These are phyloP conservation scores for Nemapogon koenigi DNA, from an alignment of 2,888 invertebrate genomes.

Conservation along the genomic window DNA sequence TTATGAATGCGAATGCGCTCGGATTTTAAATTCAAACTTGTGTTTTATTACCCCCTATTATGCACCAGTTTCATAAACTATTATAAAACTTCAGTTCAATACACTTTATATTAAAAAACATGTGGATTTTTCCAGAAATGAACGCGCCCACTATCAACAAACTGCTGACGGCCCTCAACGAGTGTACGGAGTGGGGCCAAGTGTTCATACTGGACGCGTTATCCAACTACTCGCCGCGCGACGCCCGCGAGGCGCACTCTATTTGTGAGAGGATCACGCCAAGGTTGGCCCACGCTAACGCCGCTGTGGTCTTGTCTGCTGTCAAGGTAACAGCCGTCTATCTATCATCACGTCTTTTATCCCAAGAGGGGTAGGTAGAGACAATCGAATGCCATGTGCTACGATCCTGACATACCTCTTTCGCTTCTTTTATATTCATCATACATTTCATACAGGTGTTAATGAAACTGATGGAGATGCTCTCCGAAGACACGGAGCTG, in stretches of 20 bases:
- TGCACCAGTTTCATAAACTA: no score
- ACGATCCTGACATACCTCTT: no score
- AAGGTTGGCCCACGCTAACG: slow-evolving; percentile 97
- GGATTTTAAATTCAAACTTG: no score
- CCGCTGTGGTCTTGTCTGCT: slow-evolving; percentile 97
- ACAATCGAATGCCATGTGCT: no score
- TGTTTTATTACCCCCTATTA: no score
- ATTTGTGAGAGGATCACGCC: slow-evolving; percentile 98
- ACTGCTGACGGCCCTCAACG: slow-evolving; percentile 95
- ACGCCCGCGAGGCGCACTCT: slow-evolving; percentile 97
- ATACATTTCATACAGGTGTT: no score
- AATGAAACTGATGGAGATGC: slow-evolving; percentile 98
- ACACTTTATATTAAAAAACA: no score
- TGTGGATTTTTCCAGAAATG: slow-evolving; percentile 81
- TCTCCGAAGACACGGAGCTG: slow-evolving; percentile 92
- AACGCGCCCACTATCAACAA: slow-evolving; percentile 98
- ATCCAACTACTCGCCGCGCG: slow-evolving; percentile 95
- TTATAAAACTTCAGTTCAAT: no score
- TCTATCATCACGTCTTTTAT: no score
- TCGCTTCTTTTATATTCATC: no score
- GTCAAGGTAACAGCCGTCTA: slow-evolving; percentile 96
- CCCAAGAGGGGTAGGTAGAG: no score
- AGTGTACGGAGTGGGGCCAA: slow-evolving; percentile 99
- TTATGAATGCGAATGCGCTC: no score
- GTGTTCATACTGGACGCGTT: slow-evolving; percentile 98